Conservation (phyloP, 2,888 invertebrate genomes). For the Aphodius sticticus region DNA sequence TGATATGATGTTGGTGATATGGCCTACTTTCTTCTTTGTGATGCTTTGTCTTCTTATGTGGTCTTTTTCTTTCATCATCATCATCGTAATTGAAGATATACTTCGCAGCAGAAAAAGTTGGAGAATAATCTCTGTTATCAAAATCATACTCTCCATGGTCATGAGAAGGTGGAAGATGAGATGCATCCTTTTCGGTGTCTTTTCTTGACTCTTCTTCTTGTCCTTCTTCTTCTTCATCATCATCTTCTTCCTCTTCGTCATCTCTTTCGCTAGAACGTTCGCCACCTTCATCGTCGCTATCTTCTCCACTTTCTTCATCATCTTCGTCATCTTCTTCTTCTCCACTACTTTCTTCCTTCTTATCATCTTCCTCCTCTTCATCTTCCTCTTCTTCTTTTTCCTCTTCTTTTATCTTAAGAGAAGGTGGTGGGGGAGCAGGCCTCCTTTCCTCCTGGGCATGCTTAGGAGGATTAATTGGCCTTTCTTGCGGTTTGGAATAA, state of each 20-base stretch:
- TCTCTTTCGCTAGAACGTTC: conserved; percentile 30
- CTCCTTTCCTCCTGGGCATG: not conserved
- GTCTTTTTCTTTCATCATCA: conserved; percentile 31
- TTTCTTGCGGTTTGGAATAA: not conserved
- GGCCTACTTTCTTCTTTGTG: conserved; percentile 6
- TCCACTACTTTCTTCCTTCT: not conserved
- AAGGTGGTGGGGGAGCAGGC: conserved; percentile 27
- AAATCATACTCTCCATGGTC: conserved; percentile 35
- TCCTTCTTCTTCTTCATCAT: conserved; percentile 36
- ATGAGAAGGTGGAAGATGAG: conserved; percentile 32
- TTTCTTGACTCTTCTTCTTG: conserved; percentile 32
- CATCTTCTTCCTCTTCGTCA: conserved; percentile 41
- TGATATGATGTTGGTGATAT: not conserved
- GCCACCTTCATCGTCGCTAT: conserved; percentile 37
- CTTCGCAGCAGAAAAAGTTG: conserved; percentile 33
- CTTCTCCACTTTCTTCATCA: conserved; percentile 33
- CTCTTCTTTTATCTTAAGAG: conserved; percentile 33
- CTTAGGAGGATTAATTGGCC: conserved; percentile 9
- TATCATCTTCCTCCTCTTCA: conserved; percentile 30
- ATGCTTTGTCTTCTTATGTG: conserved; percentile 32
- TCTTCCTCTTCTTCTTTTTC: conserved; percentile 32
- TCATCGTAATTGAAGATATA: conserved; percentile 38
- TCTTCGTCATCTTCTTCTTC: conserved; percentile 27
- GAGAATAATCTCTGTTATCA: conserved; percentile 33
- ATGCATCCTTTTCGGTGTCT: conserved; percentile 38